These are phyloP conservation scores for Polymixis lichenea DNA, from an alignment of 2,888 invertebrate species.

Conservation along the genomic window DNA sequence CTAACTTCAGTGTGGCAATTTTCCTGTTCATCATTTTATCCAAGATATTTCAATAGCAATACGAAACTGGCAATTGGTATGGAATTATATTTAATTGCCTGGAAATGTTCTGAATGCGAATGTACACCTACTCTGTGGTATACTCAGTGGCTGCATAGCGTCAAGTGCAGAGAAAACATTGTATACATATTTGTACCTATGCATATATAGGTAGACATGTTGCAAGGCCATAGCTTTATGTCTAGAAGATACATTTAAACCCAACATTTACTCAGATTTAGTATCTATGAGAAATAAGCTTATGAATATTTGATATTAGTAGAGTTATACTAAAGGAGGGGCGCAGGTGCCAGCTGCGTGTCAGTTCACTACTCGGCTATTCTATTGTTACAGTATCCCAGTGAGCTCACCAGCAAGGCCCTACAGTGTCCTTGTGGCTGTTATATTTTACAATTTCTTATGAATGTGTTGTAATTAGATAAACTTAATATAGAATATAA, in stretches of 20 bases:
- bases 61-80: not conserved
- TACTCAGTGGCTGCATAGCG: conserved; percentile 1
- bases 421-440: not conserved
- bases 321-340: conserved; percentile 30
- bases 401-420: not conserved
- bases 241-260: conserved; percentile 42
- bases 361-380: not conserved
- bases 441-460: conserved; percentile 41
- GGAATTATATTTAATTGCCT: not conserved
- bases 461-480: conserved; percentile 57
- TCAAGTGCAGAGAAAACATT: conserved; percentile 1
- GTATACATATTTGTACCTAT: not conserved
- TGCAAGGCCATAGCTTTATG: conserved; percentile 28
- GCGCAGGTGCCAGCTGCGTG: not conserved
- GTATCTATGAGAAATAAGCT: conserved; percentile 67
- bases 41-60: not conserved
- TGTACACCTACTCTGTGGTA: not conserved
- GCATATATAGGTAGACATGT: not conserved
- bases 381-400: conserved; percentile 17
- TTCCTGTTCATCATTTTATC: not conserved
- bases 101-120: not conserved
- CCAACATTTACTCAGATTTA: conserved; percentile 44
- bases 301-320: conserved; percentile 78
- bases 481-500: conserved; percentile 32
- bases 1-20: not conserved